Evolutionary conservation across 1,140 invertebrate species (phyloP).

Genomic region (Anastatus disparis): DNA sequence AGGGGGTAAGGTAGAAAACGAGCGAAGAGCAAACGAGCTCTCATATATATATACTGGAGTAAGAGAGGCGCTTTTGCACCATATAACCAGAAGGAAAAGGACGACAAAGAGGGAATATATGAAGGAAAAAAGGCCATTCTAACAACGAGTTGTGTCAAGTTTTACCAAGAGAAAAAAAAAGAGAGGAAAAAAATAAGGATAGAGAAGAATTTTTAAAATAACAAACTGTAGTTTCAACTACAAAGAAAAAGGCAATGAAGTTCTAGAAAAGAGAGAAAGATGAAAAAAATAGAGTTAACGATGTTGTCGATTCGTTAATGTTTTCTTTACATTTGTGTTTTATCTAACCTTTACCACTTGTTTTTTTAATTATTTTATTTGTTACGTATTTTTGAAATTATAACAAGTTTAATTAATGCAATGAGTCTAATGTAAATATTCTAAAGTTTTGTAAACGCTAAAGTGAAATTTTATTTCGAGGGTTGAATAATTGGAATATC

Average conservation of each 20-base stretch:
- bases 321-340: constrained; percentile 36
- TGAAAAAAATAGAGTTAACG: constrained; percentile 22
- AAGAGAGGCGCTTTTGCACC: no score
- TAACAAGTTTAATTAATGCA: no score
- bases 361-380: no score
- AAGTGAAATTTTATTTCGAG: no score
- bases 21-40: constrained; percentile 45
- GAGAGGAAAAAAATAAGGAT: no score
- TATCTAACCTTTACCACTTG: no score
- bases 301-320: constrained; percentile 35
- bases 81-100: constrained; percentile 47
- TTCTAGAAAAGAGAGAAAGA: not conserved
- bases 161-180: constrained; percentile 45
- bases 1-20: constrained; percentile 53
- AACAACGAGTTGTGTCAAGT: constrained; percentile 53
- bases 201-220: constrained; percentile 54
- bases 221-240: constrained; percentile 48
- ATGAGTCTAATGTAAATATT: no score
- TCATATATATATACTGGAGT: no score
- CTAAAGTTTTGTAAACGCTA: no score
- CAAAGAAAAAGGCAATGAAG: not conserved
- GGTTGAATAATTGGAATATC: no score
- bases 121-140: constrained; percentile 57
- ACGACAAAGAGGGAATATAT: constrained; percentile 47
- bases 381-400: no score